These are phyloP conservation scores for Lomographa bimaculata DNA, from an alignment of 2,888 invertebrate genomes.

Conservation along the genomic window DNA sequence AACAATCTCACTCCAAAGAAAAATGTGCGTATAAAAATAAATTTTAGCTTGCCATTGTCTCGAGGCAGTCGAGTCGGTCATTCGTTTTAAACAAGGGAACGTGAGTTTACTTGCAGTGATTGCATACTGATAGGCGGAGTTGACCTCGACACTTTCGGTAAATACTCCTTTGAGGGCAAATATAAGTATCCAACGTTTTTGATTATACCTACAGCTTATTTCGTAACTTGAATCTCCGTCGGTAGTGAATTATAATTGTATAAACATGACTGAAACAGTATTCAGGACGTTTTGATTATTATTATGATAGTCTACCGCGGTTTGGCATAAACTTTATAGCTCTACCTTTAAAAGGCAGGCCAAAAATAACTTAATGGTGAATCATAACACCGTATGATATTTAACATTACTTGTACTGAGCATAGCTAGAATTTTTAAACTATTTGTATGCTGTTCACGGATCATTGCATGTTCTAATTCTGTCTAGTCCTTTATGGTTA, in stretches of 20 bases:
- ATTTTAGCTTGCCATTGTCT: conserved; percentile 18
- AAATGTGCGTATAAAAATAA: conserved; percentile 1
- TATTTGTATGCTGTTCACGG: conserved; percentile 30
- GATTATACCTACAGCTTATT: too few relatives aligned
- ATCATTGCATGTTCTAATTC: conserved; percentile 17
- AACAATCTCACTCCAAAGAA: too few relatives aligned
- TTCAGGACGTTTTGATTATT: too few relatives aligned
- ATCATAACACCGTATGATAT: conserved; percentile 8
- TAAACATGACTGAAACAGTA: too few relatives aligned
- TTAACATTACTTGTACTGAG: conserved; percentile 5
- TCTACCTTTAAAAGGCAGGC: conserved; percentile 9
- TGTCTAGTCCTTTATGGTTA: conserved; percentile 8
- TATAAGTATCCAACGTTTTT: too few relatives aligned
- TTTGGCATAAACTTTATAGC: conserved; percentile 10
- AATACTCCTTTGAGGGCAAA: too few relatives aligned
- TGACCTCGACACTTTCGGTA: conserved; percentile 12
- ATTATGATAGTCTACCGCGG: conserved; percentile 17
- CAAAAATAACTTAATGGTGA: conserved; percentile 16
- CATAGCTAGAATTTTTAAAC: conserved; percentile 14
- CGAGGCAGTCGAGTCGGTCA: conserved; percentile 31
- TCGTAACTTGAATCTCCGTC: too few relatives aligned
- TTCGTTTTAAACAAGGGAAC: conserved; percentile 9
- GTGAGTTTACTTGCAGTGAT: conserved; percentile 10
- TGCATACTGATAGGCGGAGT: conserved; percentile 13
- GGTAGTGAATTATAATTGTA: too few relatives aligned